Evolutionary conservation across 1,140 invertebrate species (phyloP), one percentile per base, ranked within the genome.

Genomic region (Chrysopa pallens): DNA sequence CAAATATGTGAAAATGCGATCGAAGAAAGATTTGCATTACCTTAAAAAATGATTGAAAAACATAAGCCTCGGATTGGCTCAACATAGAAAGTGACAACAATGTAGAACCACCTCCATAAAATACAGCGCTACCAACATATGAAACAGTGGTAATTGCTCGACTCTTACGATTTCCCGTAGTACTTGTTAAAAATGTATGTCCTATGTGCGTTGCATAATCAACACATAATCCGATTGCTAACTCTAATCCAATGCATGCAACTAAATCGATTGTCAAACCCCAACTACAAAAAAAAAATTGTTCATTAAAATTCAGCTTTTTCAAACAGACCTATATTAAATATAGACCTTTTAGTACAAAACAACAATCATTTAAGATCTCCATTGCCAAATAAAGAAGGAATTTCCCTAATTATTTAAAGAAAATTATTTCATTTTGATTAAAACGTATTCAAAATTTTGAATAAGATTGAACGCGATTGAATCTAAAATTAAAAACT

Each of bases 181-280:
- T 46, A 38, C 58, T 59, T 6, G 60, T 70, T 45, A 87, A 67
- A 58, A 87, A 89, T 4, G 78, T 79, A 50, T 87, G 81, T n/a
- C 82, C 84, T 8, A 91, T 78, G 57, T 92, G 86, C 6, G 85
- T 84, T 0, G 85, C 84, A 48, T 90, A 87, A 65, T 92, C 86
- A 1, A 91, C 84, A 52, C 84, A 86, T 29, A 92, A 66, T 29
- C 87, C 86, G 50, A 89, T 81, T n/a, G 79, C 83, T 40, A 92
- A 64, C 51, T 89, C 82, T 8, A 88, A 62, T 44, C 72, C 80
- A 46, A 92, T 85, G 57, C 84, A 87, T 28, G 84, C 84, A 23
- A 87, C 81, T 37, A 84, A 77, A 54, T 91, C 86, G 33, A 92
- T 78, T 4, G 83, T 86, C 41, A 89, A 67, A 6, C 80, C 84